Conservation (phyloP, 2,797 vertebrate genomes). For the Apodemus agrarius region DNA sequence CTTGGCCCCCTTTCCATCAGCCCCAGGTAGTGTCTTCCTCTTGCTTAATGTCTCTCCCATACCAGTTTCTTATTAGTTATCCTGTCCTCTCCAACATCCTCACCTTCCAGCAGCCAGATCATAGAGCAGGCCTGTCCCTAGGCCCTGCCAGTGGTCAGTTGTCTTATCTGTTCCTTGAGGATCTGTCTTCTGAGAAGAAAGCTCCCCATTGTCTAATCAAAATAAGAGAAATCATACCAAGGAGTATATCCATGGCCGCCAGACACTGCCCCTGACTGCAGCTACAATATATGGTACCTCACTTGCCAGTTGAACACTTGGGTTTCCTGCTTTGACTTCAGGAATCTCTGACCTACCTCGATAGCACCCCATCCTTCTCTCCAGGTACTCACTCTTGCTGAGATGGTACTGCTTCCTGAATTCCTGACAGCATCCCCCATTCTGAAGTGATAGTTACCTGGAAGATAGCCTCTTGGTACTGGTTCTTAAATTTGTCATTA, state of each 20-base stretch:
- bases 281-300: neutral
- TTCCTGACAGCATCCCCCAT: neutral
- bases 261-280: neutral
- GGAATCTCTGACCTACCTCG: neutral
- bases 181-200: neutral
- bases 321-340: neutral
- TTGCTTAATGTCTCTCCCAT: neutral
- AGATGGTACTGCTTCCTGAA: neutral
- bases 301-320: neutral
- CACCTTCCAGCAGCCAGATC: neutral
- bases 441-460: neutral
- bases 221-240: neutral
- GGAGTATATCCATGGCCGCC: neutral
- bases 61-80: neutral
- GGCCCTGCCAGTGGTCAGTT: neutral
- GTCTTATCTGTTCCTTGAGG: neutral
- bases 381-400: neutral
- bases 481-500: neutral
- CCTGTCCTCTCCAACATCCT: neutral
- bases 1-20: neutral
- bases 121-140: neutral
- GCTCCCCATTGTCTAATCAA: neutral
- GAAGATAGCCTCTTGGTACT: neutral
- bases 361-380: neutral
- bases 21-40: neutral